Evolutionary conservation across 2,888 invertebrate species (phyloP).

Genomic region (Spilarctia lutea): DNA sequence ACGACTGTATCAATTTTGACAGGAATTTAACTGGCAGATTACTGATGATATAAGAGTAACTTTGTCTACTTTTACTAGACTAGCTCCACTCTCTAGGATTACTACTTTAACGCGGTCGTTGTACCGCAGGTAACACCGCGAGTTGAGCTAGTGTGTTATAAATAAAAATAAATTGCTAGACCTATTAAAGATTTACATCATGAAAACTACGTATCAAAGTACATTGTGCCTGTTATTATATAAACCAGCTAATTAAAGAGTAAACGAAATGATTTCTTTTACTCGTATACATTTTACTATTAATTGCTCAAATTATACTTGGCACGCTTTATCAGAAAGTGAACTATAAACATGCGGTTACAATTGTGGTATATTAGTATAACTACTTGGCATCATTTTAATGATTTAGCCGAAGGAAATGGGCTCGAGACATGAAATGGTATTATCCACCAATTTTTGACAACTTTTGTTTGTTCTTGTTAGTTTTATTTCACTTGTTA

Average conservation of each 20-base stretch:
- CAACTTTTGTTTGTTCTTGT: slow-evolving; percentile 63
- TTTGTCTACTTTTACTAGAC: too few relatives aligned
- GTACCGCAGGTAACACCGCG: too few relatives aligned
- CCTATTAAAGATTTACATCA: slow-evolving; percentile 12
- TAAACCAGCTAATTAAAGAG: slow-evolving; percentile 18
- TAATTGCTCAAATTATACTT: slow-evolving; percentile 29
- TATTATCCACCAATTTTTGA: slow-evolving; percentile 71
- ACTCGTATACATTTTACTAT: slow-evolving; percentile 12
- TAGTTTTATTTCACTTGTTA: slow-evolving; percentile 41
- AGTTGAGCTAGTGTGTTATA: background rate
- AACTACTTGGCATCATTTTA: slow-evolving; percentile 59
- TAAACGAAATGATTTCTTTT: slow-evolving; percentile 9
- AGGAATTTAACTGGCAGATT: too few relatives aligned
- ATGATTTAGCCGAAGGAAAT: slow-evolving; percentile 68
- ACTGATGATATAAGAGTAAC: too few relatives aligned
- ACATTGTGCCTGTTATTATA: slow-evolving; percentile 14
- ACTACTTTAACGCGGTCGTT: too few relatives aligned
- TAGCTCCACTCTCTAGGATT: too few relatives aligned
- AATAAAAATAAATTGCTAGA: slow-evolving; percentile 7
- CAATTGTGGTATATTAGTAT: slow-evolving; percentile 59
- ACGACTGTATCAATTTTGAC: too few relatives aligned
- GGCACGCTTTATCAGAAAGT: slow-evolving; percentile 39
- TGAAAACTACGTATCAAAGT: slow-evolving; percentile 2
- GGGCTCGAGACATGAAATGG: slow-evolving; percentile 67
- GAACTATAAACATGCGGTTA: slow-evolving; percentile 41